phyloP scores from a whole-genome alignment of 2,113 vertebrate genomes.

The Prionailurus viverrinus region DNA sequence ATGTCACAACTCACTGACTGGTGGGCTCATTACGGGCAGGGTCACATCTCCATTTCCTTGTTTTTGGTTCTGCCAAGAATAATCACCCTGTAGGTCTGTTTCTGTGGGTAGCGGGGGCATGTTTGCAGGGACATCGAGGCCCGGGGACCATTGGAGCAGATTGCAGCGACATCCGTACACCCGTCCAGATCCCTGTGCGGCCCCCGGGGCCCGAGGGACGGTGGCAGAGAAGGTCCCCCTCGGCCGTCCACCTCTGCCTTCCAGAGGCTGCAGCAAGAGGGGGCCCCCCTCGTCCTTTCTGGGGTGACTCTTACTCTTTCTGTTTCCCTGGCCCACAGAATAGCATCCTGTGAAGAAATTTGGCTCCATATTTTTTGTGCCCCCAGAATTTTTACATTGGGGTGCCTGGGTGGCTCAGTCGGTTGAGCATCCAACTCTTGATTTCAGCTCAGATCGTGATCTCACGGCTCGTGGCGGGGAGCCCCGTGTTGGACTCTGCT shows the following conservation, averaged over 20 bases:
- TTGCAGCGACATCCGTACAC: neutral
- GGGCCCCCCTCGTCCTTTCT: neutral
- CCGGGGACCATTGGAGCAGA: neutral
- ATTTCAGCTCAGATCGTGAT: too few relatives aligned
- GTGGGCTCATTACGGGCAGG: neutral
- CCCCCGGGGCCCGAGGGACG: accelerated
- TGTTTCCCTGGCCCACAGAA: neutral
- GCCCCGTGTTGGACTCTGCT: too few relatives aligned
- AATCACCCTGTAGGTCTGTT: too few relatives aligned
- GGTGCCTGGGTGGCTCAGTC: too few relatives aligned
- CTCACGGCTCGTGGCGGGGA: too few relatives aligned
- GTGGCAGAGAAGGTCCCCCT: neutral
- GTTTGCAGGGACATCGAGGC: neutral
- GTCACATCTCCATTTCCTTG: neutral
- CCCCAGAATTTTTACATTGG: too few relatives aligned
- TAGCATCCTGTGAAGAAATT: neutral
- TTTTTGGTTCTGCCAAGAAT: accelerated
- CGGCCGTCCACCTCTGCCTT: neutral
- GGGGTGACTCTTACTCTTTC: neutral
- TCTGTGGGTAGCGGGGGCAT: neutral
- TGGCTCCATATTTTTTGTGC: neutral
- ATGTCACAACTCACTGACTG: neutral
- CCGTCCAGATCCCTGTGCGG: neutral
- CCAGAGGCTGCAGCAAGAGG: neutral
- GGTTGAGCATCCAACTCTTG: too few relatives aligned